These are phyloP conservation scores for Leucophenga montana DNA, from an alignment of 2,888 invertebrate species.

Conservation along the genomic window DNA sequence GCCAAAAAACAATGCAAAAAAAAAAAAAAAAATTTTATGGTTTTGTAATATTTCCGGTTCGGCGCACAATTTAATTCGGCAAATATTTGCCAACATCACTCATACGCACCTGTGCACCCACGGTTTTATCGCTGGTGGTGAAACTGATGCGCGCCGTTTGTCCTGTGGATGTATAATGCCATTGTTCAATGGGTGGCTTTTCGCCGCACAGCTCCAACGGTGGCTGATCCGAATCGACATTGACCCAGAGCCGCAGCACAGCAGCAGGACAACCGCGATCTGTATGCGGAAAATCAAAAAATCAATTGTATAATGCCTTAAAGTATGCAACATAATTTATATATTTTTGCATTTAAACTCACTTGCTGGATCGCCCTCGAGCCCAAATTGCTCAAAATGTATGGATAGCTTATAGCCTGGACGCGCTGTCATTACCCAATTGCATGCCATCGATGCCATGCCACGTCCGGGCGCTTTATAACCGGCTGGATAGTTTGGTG, in stretches of 20 bases:
- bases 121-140: constrained; percentile 94
- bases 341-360: constrained; percentile 63
- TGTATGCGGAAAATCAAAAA: constrained; percentile 63
- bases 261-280: constrained; percentile 94
- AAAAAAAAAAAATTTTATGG: background rate
- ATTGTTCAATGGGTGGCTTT: constrained; percentile 82
- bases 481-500: constrained; percentile 92
- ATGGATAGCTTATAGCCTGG: constrained; percentile 91
- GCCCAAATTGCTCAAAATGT: constrained; percentile 91
- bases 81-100: background rate
- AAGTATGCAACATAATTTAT: background rate
- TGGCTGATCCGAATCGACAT: constrained; percentile 80
- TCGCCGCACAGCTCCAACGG: constrained; percentile 93
- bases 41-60: background rate
- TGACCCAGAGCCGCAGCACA: constrained; percentile 89
- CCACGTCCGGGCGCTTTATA: constrained; percentile 89
- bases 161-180: constrained; percentile 89
- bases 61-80: background rate
- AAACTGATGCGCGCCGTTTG: constrained; percentile 94
- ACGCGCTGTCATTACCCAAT: constrained; percentile 95
- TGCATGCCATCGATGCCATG: constrained; percentile 90
- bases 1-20: constrained; percentile 14
- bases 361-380: constrained; percentile 94
- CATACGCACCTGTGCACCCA: constrained; percentile 80
- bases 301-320: background rate